phyloP scores from a whole-genome alignment of 1,140 invertebrate species.

The Muscidifurax raptorellus region DNA sequence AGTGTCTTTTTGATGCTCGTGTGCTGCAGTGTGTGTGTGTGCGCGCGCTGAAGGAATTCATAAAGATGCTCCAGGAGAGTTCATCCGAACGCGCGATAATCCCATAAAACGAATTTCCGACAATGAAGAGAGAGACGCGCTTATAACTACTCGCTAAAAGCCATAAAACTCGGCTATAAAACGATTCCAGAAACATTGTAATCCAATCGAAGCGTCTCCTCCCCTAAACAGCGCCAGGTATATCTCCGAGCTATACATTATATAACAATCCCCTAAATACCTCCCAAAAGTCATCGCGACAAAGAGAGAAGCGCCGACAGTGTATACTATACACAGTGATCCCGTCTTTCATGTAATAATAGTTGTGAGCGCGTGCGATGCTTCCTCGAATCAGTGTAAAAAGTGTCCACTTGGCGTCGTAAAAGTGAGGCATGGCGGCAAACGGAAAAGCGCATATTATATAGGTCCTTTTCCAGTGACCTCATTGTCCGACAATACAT shows the following conservation, averaged over 20 bases:
- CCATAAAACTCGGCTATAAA: not conserved
- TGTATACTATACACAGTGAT: no score
- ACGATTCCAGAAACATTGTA: not conserved
- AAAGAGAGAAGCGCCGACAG: not conserved
- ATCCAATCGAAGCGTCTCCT: not conserved
- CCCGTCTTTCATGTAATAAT: not conserved
- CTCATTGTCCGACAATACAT: not conserved
- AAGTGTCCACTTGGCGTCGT: constrained; percentile 17
- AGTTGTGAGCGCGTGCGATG: not conserved
- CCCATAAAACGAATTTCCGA: not conserved
- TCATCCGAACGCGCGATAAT: not conserved
- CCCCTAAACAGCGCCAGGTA: not conserved
- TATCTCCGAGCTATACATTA: not conserved
- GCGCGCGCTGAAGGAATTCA: not conserved
- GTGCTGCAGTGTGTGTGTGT: no score
- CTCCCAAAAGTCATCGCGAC: not conserved
- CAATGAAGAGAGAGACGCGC: not conserved
- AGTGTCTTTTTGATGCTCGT: no score
- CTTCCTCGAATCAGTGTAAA: constrained; percentile 23
- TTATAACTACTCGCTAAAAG: not conserved
- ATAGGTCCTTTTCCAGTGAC: constrained; percentile 27
- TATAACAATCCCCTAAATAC: not conserved
- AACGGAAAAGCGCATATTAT: constrained; percentile 2
- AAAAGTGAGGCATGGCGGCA: constrained; percentile 34
- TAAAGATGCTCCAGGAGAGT: no score